Base-by-base conservation (phyloP, 2,888 invertebrate species). In the Meandrusa payeni region DNA sequence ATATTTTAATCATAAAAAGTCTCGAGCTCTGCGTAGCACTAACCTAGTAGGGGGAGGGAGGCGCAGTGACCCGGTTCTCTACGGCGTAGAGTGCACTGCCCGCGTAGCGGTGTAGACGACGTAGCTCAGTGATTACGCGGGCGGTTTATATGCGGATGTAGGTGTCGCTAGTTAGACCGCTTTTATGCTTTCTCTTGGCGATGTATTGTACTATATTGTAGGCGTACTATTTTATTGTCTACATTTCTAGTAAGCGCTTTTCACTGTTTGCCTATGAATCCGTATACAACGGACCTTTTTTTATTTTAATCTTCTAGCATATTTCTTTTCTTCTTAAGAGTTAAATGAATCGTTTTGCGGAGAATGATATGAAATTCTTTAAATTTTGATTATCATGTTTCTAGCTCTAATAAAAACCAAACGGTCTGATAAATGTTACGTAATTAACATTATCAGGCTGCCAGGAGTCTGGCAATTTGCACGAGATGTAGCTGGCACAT, bases 11-110 rank as follows among this genome's bases (percentile, higher is more conserved):
- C 48, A 52, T 52, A 52, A 55, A 54, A 57, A 57, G 46, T 46
- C 32, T 39, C 44, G 33, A 39, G 46, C 39, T 38, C 15, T 39
- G 41, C 36, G 43, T 43, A 42, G 47, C 45, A 43, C 46, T 48
- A 46, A 38, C 46, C 46, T 36, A 46, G 46, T 41, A 38, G 54
- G 59, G 61, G 56, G 54, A 29, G 55, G 48, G 38, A 24, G 57
- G 63, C 60, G 61, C 69, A 64, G 58, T 81, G 81, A 81, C 85
- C 82, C 65, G 80, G 68, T 76, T 81, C 57, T 66, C 68, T 75
- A 75, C 76, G 76, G 46, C 72, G 78, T 76, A 76, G 77, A 75
- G 83, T 74, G 80, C 81, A 80, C 62, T 76, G 81, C 60, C 75
- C 73, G 73, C 76, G 78, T 65, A 56, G 52, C 39, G 41, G 57